Base-by-base conservation (phyloP, 2,113 vertebrate genomes). In the Seriola quinqueradiata region DNA sequence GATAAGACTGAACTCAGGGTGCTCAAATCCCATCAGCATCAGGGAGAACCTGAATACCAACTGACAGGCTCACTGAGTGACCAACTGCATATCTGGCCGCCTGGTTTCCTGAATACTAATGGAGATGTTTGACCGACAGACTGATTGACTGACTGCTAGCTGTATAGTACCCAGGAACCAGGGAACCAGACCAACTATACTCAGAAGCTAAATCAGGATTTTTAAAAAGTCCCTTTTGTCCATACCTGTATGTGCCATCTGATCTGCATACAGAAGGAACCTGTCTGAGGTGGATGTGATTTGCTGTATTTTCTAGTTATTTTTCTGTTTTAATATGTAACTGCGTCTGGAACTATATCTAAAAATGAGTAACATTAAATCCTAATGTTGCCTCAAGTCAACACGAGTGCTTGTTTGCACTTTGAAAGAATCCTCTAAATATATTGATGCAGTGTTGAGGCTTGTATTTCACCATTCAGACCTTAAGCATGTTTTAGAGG, bases 11-110 rank as follows among this genome's bases (percentile, higher is more conserved):
- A 82, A 85, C 77, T 83, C 68, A 81, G 75, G 79, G 88, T 58
- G 84, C 81, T 86, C 83, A 76, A 75, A 90, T 90, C 83, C 70
- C 83, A 93, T 92, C 84, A 91, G 83, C 85, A 71, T 89, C 88
- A 91, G 68, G 70, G 61, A 60, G 68, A 72, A 61, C 28, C 59
- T 72, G 65, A 81, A 90, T 64, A 89, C 71, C 44, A 79, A 71
- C 69, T 83, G 84, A 87, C 70, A 69, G 81, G 4, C 84, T 83
- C 77, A 34, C 68, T 72, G 80, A 84, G 74, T 54, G 84, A 87
- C 73, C 81, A 63, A 59, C 80, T 66, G 66, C 32, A 38, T 21
- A 19, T 78, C 73, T 70, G 65, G 58, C 83, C 40, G 75, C 61
- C 72, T 34, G 70, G 59, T 67, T 57, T 65, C 60, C 66, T 77